Evolutionary conservation across 2,113 vertebrate genomes (phyloP).

Genomic region (Vanacampus margaritifer): DNA sequence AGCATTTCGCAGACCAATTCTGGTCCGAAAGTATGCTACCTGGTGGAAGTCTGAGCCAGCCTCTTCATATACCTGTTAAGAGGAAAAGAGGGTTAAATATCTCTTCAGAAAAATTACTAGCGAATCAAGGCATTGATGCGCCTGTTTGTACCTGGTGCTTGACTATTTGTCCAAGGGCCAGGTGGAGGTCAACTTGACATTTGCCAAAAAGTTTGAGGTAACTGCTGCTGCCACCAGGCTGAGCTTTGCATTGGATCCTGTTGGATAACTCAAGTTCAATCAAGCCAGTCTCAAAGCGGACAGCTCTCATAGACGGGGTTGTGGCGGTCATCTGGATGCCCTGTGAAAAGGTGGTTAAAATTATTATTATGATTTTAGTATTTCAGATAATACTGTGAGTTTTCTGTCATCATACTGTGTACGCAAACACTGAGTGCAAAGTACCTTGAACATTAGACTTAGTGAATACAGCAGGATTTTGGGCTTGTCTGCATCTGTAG

Average conservation of each 20-base stretch:
- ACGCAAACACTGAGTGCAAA: neutral
- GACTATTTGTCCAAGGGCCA: constrained; percentile 95
- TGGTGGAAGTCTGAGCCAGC: constrained; percentile 98
- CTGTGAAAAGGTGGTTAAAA: constrained; percentile 54
- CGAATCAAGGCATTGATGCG: neutral
- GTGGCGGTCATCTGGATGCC: constrained; percentile 98
- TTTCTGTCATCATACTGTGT: neutral
- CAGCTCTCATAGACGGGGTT: constrained; percentile 95
- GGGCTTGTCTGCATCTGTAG: constrained; percentile 92
- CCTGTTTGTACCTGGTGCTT: constrained; percentile 86
- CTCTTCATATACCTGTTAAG: constrained; percentile 94
- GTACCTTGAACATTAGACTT: constrained; percentile 94
- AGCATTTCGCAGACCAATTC: constrained; percentile 93
- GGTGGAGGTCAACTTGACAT: constrained; percentile 95
- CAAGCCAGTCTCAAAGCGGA: constrained; percentile 95
- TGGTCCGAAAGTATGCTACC: constrained; percentile 96
- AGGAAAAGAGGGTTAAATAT: neutral
- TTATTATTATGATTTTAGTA: neutral
- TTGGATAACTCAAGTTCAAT: constrained; percentile 97
- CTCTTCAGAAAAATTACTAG: neutral
- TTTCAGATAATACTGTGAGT: neutral
- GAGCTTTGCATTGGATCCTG: constrained; percentile 92
- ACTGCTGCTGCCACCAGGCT: constrained; percentile 91
- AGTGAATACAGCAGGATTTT: constrained; percentile 96
- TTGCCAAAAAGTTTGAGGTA: constrained; percentile 98